Percentiles rank a stretch among this genome's conserved stretches.
Evolutionary conservation across 2,113 vertebrate species (phyloP).

Genomic region (Aythya baeri): DNA sequence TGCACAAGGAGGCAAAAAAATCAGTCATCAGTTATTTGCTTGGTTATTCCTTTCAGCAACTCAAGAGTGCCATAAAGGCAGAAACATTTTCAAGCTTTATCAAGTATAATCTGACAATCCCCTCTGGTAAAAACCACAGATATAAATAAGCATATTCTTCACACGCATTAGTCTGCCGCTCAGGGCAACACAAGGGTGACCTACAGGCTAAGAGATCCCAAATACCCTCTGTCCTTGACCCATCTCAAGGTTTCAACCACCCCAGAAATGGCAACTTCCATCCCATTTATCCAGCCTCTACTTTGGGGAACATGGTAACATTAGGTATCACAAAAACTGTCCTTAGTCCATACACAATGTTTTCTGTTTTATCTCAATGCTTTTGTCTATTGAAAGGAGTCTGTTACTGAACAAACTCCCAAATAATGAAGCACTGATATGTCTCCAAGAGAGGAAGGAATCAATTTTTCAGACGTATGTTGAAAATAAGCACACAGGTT

Average conservation of each 20-base stretch:
- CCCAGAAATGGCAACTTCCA: neutral
- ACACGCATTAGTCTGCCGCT: conserved; percentile 25
- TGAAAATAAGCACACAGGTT: neutral
- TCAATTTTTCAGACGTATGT: neutral
- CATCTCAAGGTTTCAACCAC: neutral
- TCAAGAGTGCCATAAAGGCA: conserved; percentile 38
- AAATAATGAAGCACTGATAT: neutral
- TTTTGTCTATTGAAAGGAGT: neutral
- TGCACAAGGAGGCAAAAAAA: conserved; percentile 17
- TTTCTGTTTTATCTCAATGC: neutral
- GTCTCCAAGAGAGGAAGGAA: neutral
- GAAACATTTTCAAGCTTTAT: conserved; percentile 62
- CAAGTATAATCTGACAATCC: conserved; percentile 54
- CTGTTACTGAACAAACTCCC: neutral
- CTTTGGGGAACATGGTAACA: neutral
- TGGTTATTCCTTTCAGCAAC: conserved; percentile 49
- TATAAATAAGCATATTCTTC: conserved; percentile 57
- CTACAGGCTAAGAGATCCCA: neutral
- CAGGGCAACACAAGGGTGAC: conserved; percentile 23
- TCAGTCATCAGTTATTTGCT: conserved; percentile 58
- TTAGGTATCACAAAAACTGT: neutral
- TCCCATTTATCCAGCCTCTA: neutral
- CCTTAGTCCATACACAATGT: neutral
- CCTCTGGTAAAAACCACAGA: conserved; percentile 59
- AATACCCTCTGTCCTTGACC: neutral